Conservation (phyloP, 2,888 invertebrate genomes). For the Melieria picta region DNA sequence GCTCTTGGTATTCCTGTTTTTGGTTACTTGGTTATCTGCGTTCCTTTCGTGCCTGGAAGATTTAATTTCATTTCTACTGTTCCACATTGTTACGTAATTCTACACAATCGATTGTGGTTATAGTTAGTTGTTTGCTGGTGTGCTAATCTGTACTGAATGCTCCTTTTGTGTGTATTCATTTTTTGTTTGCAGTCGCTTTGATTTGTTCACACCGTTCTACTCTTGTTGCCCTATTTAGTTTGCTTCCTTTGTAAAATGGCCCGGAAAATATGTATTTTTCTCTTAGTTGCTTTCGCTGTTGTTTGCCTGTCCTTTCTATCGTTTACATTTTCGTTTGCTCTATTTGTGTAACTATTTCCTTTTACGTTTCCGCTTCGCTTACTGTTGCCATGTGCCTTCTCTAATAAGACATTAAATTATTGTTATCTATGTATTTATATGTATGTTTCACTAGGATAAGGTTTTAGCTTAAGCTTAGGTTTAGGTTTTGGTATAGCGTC, state of each 20-base stretch:
- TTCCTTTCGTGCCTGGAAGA: not conserved
- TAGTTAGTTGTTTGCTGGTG: no score
- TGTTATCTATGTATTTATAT: constrained; percentile 54
- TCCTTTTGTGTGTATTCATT: not conserved
- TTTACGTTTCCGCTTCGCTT: constrained; percentile 14
- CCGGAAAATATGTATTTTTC: constrained; percentile 43
- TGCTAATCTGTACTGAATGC: constrained; percentile 11
- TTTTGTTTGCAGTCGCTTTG: not conserved
- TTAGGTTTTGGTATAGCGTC: constrained; percentile 50
- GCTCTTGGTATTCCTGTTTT: not conserved
- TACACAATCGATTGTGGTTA: not conserved
- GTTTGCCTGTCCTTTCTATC: not conserved
- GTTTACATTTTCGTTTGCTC: constrained; percentile 1
- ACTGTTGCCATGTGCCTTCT: constrained; percentile 1
- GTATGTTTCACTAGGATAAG: constrained; percentile 58
- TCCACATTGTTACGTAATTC: not conserved
- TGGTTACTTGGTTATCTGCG: not conserved
- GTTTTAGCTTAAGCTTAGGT: constrained; percentile 54
- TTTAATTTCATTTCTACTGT: not conserved
- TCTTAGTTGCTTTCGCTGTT: constrained; percentile 21
- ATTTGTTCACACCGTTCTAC: constrained; percentile 12
- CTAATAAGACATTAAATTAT: constrained; percentile 37
- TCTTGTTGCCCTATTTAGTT: constrained; percentile 30
- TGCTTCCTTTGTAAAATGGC: constrained; percentile 46
- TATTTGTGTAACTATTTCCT: constrained; percentile 8